Conservation (phyloP, 2,888 invertebrate species). For the Dicyrtoma fusca region DNA sequence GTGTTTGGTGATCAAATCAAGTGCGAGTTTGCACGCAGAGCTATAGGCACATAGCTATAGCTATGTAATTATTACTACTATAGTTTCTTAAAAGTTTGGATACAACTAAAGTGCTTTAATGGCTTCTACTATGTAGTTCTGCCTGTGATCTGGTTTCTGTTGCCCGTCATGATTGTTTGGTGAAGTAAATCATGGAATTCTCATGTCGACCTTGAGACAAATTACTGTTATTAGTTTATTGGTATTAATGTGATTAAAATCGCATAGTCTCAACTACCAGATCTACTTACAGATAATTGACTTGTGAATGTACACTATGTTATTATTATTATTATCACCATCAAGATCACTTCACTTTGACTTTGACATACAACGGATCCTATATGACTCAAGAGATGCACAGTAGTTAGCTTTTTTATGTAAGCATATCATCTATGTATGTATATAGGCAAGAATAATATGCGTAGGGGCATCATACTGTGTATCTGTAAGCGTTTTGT, state of each 20-base stretch:
- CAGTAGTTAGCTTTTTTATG: no score
- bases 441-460: no score
- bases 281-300: not conserved
- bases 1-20: no score
- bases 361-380: not conserved
- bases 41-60: no score
- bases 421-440: no score
- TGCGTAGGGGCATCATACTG: no score
- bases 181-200: conserved; percentile 6
- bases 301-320: not conserved
- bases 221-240: conserved; percentile 29
- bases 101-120: no score
- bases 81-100: no score
- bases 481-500: no score
- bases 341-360: not conserved
- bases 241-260: conserved; percentile 25
- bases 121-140: not conserved
- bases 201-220: conserved; percentile 20
- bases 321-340: not conserved
- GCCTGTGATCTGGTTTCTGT: not conserved
- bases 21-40: no score
- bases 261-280: conserved; percentile 11
- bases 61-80: no score
- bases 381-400: not conserved
- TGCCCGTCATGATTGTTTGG: conserved; percentile 2